Conservation (phyloP, 92 coral and sea anemone species). For the Virgularia gustaviana region DNA sequence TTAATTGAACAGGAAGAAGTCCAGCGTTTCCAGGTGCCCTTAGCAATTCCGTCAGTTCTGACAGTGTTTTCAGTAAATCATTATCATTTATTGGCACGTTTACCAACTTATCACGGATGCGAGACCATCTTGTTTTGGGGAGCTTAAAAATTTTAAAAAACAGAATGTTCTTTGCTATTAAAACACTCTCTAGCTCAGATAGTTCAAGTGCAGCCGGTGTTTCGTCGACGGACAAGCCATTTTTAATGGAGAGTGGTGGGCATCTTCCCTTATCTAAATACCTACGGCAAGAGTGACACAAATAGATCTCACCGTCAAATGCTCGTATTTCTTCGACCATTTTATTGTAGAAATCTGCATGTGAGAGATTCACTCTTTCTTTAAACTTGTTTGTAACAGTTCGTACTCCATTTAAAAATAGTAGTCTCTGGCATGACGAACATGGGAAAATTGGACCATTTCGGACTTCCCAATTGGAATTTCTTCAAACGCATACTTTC, state of each 20-base stretch:
- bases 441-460: conserved; percentile 25
- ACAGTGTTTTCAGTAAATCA: conserved; percentile 21
- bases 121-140: conserved; percentile 15
- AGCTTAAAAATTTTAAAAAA: conserved; percentile 14
- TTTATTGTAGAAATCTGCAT: background rate
- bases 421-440: conserved; percentile 9
- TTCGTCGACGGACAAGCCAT: conserved; percentile 14
- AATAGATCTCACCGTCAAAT: conserved; percentile 6
- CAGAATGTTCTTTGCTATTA: conserved; percentile 14
- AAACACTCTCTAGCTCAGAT: conserved; percentile 16
- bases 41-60: conserved; percentile 1
- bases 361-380: background rate
- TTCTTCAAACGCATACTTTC: background rate
- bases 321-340: conserved; percentile 12
- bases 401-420: conserved; percentile 14
- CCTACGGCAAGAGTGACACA: conserved; percentile 9
- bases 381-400: conserved; percentile 10
- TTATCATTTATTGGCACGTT: conserved; percentile 9
- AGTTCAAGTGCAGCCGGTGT: background rate
- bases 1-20: conserved; percentile 8
- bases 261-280: background rate
- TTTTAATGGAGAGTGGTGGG: background rate
- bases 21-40: conserved; percentile 18
- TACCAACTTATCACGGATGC: conserved; percentile 18
- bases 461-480: background rate